Conservation (phyloP, 1,140 invertebrate genomes). For the Ceratosolen fusciceps region DNA sequence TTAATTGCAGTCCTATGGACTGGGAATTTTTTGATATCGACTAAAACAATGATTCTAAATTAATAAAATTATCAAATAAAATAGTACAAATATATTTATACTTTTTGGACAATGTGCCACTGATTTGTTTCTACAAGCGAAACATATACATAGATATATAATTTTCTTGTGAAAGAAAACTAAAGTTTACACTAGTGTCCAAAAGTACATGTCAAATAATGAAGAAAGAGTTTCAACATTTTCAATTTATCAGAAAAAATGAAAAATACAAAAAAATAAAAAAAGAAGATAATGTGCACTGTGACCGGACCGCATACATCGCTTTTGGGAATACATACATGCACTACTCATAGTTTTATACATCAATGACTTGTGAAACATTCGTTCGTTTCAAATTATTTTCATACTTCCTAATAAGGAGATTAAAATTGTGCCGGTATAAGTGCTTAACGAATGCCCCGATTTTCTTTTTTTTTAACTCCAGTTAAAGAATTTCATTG, state of each 20-base stretch:
- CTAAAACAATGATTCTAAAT: conserved; percentile 41
- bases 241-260: conserved; percentile 35
- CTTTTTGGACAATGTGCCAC: conserved; percentile 65
- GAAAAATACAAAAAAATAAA: too few species aligned
- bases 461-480: conserved; percentile 13
- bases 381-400: conserved; percentile 21
- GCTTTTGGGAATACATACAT: conserved; percentile 25
- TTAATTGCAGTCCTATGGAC: conserved; percentile 56
- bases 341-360: conserved; percentile 16
- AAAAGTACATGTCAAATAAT: conserved; percentile 66
- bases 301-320: conserved; percentile 13
- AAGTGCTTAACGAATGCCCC: conserved; percentile 1
- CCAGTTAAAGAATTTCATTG: conserved; percentile 27
- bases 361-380: conserved; percentile 43
- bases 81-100: conserved; percentile 64
- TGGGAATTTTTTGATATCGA: conserved; percentile 28
- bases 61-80: conserved; percentile 51
- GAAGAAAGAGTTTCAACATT: conserved; percentile 49
- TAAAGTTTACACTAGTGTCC: conserved; percentile 56
- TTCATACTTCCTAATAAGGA: conserved; percentile 8
- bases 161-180: conserved; percentile 8
- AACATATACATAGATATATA: conserved; percentile 32
- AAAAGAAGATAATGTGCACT: conserved; percentile 32
- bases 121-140: conserved; percentile 29
- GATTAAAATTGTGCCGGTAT: conserved; percentile 9